Conservation (phyloP, 35 echinoderm and acorn worm species). For the Hemicentrotus pulcherrimus region DNA sequence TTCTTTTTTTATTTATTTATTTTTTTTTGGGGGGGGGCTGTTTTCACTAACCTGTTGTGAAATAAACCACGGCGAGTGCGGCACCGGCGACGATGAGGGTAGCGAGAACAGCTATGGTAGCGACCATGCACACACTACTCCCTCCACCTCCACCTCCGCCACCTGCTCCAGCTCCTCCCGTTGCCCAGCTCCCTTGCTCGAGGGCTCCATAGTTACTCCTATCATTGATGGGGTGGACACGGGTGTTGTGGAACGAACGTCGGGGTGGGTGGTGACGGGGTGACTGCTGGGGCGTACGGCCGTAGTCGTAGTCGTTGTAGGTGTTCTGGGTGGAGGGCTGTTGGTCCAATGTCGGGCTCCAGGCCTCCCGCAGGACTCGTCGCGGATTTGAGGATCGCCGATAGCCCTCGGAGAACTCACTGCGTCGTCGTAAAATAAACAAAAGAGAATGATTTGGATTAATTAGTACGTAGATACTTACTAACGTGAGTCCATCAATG, state of each 20-base stretch:
- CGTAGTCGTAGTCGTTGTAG: not conserved
- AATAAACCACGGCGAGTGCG: not conserved
- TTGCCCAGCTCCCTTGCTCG: not conserved
- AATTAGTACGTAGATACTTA: not conserved
- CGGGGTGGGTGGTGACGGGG: not conserved
- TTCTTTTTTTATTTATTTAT: too few relatives aligned
- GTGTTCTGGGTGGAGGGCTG: not conserved
- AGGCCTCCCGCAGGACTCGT: not conserved
- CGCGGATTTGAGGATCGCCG: not conserved
- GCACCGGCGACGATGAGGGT: not conserved
- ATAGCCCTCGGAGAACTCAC: not conserved
- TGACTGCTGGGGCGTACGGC: not conserved
- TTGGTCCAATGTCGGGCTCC: not conserved
- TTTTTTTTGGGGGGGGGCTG: too few relatives aligned
- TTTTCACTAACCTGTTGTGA: not conserved
- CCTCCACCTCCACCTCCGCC: not conserved
- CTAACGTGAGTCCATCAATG: not conserved
- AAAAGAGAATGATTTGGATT: not conserved
- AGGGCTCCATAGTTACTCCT: not conserved
- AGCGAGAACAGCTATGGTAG: not conserved
- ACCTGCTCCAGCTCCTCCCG: not conserved
- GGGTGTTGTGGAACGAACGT: not conserved
- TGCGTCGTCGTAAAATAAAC: not conserved
- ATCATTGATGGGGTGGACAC: not conserved
- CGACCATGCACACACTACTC: not conserved